phyloP scores from a whole-genome alignment of 1,140 invertebrate species.

The Eriosoma lanigerum region DNA sequence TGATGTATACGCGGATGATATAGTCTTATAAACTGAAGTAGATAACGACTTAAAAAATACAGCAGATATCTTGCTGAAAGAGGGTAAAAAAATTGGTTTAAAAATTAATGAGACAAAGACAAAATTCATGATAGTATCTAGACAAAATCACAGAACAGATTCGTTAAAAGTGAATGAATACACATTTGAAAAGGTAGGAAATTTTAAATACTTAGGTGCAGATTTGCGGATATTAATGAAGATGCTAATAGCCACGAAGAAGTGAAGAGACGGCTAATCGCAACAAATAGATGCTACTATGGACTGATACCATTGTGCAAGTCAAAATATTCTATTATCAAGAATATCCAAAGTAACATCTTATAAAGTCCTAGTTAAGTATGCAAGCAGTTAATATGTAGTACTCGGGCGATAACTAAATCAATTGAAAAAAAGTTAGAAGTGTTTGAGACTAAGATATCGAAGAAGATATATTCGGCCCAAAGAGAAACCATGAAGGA shows the following conservation, averaged over 20 bases:
- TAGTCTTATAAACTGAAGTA: not conserved
- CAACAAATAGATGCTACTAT: not conserved
- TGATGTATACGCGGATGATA: not conserved
- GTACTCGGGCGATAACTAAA: too few relatives aligned
- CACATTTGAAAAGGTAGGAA: conserved; percentile 3
- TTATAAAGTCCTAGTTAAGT: too few relatives aligned
- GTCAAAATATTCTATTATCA: too few relatives aligned
- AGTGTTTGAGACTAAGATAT: too few relatives aligned
- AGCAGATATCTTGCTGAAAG: conserved; percentile 2
- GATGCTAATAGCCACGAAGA: conserved; percentile 10
- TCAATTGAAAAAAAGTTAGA: too few relatives aligned
- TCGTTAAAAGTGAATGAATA: conserved; percentile 8
- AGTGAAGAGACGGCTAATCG: conserved; percentile 1
- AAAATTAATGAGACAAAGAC: too few relatives aligned
- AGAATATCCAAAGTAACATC: too few relatives aligned
- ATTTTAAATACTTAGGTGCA: conserved; percentile 22
- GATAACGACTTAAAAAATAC: not conserved
- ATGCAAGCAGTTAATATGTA: too few relatives aligned
- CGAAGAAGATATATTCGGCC: too few relatives aligned
- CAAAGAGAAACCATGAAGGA: too few relatives aligned
- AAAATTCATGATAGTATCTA: too few relatives aligned
- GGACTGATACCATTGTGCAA: not conserved
- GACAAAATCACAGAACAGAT: conserved; percentile 10
- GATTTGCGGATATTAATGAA: not conserved
- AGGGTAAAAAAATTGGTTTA: conserved; percentile 21